Base-by-base conservation (phyloP, 2,888 invertebrate species). In the Chymomyza fuscimana region DNA sequence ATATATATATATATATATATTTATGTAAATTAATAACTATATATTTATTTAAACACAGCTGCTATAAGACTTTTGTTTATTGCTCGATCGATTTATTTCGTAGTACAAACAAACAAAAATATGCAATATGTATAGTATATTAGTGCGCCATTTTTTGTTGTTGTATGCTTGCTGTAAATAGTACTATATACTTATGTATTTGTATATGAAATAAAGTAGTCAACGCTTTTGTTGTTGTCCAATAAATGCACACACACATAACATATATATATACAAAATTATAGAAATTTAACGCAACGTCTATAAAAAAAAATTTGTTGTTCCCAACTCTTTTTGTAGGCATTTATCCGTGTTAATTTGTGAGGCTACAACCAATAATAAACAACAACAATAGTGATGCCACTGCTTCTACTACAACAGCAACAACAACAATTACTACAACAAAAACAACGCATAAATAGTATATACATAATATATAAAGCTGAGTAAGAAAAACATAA, bases 261-360 rank as follows among this genome's bases (percentile, higher is more conserved):
- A 0, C 1, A 36, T 1, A 36, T 7, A 51, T 51, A 16, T 51
- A 54, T 22, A 54, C 10, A 46, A 46, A 46, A 12, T 46, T 12
- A 12, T 46, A 10, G 40, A 32, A 32, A 32, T 7, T 54, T 10
- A 54, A 54, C 6, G 40, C 12, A 46, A 12, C 9, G 51, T 51
- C n/a, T 51, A n/a, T 16, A 54, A 54, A 29, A 69, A 25, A 46
- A 46, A 46, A 6, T 46, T 12, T 12, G 40, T 46, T 46, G 40
- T 46, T 46, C 40, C 40, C 40, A 46, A 46, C 10, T 46, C 40
- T 80, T 78, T 83, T 91, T 91, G 83, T 91, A 92, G 92, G 92
- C 89, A 91, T 92, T 90, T 92, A 92, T 89, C 92, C 92, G 80
- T 92, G 92, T 92, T 92, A 92, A 91, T 91, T 91, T 90, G 40